phyloP scores from a whole-genome alignment of 2,113 vertebrate genomes.

The Notothenia rossii region DNA sequence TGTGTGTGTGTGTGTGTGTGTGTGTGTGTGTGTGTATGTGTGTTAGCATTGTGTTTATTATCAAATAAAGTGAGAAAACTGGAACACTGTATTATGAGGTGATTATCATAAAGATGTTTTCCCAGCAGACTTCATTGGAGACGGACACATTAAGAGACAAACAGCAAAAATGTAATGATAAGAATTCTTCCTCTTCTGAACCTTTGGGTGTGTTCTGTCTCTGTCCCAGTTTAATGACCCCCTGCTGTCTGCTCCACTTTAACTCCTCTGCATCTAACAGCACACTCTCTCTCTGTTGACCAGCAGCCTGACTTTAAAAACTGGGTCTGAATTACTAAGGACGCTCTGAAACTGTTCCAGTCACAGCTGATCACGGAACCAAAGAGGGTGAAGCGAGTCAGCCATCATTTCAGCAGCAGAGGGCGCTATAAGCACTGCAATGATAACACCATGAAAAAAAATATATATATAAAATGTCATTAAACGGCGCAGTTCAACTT shows the following conservation, averaged over 20 bases:
- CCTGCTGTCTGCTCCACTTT: conserved; percentile 72
- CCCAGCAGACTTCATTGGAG: background rate
- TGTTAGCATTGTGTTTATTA: background rate
- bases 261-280: conserved; percentile 52
- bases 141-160: background rate
- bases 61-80: background rate
- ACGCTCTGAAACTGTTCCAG: conserved; percentile 39
- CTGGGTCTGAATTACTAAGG: conserved; percentile 36
- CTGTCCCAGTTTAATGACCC: conserved; percentile 68
- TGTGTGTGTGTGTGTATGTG: too few species aligned
- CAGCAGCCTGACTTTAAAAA: conserved; percentile 54
- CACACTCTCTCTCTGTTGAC: conserved; percentile 37
- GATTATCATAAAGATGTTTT: background rate
- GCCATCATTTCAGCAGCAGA: conserved; percentile 19
- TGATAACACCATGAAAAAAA: background rate
- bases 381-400: conserved; percentile 7
- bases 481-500: background rate
- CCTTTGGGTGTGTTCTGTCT: conserved; percentile 15
- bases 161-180: background rate
- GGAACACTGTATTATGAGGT: background rate
- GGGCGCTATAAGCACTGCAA: background rate
- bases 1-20: too few species aligned
- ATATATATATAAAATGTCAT: background rate
- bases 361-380: conserved; percentile 12
- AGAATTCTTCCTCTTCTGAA: conserved; percentile 20